Conservation (phyloP, 2,113 vertebrate genomes). For the Macheiramphus alcinus region DNA sequence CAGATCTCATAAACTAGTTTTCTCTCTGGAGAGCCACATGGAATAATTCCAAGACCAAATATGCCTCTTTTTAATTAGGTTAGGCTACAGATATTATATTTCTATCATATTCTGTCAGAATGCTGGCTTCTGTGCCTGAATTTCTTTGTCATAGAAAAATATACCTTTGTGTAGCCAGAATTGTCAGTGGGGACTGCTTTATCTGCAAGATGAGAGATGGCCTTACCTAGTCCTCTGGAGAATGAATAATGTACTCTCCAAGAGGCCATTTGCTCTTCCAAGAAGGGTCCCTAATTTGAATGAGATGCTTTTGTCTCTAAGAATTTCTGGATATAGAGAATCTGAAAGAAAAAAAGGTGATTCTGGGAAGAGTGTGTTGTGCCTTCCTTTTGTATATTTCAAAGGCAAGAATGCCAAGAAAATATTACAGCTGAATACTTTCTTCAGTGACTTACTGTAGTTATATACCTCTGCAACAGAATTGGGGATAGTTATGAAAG, state of each 20-base stretch:
- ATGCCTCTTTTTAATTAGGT: conserved; percentile 10
- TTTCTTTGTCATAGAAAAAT: background rate
- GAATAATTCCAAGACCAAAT: conserved; percentile 27
- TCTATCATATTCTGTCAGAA: conserved; percentile 10
- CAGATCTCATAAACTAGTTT: conserved; percentile 24
- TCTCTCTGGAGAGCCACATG: background rate
- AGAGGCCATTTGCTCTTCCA: background rate
- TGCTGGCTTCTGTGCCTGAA: background rate
- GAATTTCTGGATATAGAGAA: background rate
- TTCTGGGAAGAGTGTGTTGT: background rate
- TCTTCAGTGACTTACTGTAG: background rate
- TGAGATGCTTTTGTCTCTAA: background rate
- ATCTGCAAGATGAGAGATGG: background rate
- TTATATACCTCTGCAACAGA: background rate
- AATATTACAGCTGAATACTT: background rate
- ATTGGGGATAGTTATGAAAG: background rate
- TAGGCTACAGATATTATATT: background rate
- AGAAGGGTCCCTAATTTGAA: background rate
- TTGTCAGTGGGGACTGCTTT: background rate
- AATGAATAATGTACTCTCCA: background rate
- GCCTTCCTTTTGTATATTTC: background rate
- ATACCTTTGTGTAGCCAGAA: background rate
- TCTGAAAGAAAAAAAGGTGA: background rate
- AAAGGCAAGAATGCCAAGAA: background rate
- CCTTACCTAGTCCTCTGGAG: background rate